phyloP scores from a whole-genome alignment of 2,797 vertebrate genomes.

The Calcarius lapponicus region DNA sequence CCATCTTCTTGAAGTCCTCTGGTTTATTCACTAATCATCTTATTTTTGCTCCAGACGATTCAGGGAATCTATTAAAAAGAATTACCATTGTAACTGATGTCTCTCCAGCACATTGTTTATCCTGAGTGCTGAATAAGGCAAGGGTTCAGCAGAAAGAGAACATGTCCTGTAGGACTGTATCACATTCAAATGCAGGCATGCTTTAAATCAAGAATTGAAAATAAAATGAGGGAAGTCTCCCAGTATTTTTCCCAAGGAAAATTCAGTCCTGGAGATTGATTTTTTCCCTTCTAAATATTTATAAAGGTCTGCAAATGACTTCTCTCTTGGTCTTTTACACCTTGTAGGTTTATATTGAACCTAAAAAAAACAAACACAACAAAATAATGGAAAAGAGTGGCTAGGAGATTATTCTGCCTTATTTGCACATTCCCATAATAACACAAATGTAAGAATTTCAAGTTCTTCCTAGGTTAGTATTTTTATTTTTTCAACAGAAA shows the following conservation, averaged over 20 bases:
- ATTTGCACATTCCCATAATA: neutral
- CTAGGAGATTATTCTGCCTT: neutral
- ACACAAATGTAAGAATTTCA: neutral
- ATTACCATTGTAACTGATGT: neutral
- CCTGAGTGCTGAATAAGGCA: neutral
- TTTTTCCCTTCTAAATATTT: constrained; percentile 35
- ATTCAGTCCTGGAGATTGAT: neutral
- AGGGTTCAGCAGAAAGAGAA: neutral
- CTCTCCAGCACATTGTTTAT: neutral
- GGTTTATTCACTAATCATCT: neutral
- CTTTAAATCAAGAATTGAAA: constrained; percentile 20
- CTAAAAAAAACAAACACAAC: neutral
- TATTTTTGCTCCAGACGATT: neutral
- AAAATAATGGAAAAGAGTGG: neutral
- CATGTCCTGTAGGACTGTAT: neutral
- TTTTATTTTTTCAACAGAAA: constrained; percentile 9
- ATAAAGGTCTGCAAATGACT: neutral
- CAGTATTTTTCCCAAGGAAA: constrained; percentile 25
- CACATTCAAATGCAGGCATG: neutral
- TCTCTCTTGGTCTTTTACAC: neutral
- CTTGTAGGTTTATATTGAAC: neutral
- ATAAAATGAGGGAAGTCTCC: neutral
- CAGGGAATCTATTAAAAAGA: constrained; percentile 21
- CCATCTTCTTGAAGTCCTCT: neutral
- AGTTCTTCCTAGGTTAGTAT: neutral